phyloP scores from a whole-genome alignment of 1,140 invertebrate genomes.

The Aphelenchoides fujianensis region DNA sequence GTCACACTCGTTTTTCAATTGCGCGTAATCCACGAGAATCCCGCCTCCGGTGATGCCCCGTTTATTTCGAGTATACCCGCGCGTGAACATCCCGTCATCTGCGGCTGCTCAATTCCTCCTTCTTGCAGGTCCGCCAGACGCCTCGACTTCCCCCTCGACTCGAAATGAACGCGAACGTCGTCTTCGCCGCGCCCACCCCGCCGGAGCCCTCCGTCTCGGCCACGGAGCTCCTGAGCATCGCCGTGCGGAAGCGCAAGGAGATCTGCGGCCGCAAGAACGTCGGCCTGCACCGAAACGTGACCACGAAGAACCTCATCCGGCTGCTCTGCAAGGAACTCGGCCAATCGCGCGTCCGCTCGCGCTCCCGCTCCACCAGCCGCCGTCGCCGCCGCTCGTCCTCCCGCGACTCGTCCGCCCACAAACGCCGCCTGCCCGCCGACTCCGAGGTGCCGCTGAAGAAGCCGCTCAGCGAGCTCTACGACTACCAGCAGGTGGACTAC shows the following conservation, averaged over 20 bases:
- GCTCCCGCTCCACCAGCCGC: too few species aligned
- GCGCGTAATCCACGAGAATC: too few species aligned
- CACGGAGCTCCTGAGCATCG: background rate
- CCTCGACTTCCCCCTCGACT: too few species aligned
- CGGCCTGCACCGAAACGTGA: background rate
- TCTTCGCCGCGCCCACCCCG: too few species aligned
- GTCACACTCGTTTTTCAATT: too few species aligned
- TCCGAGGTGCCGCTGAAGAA: background rate
- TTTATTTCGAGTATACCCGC: too few species aligned
- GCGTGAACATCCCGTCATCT: too few species aligned
- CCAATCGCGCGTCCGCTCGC: too few species aligned
- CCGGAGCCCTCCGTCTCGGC: background rate
- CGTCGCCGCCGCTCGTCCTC: background rate
- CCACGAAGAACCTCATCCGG: background rate
- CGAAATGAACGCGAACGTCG: background rate
- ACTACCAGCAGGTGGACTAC: background rate
- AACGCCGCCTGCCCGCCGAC: background rate
- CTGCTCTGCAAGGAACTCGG: conserved; percentile 5
- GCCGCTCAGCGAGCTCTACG: background rate
- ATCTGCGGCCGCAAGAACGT: background rate
- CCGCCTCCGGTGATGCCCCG: too few species aligned
- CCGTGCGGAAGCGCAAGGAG: background rate
- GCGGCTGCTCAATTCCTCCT: too few species aligned
- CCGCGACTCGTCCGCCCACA: background rate
- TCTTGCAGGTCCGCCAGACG: too few species aligned